These are phyloP conservation scores for Oncorhynchus nerka DNA, from an alignment of 2,113 vertebrate genomes.

Conservation along the genomic window DNA sequence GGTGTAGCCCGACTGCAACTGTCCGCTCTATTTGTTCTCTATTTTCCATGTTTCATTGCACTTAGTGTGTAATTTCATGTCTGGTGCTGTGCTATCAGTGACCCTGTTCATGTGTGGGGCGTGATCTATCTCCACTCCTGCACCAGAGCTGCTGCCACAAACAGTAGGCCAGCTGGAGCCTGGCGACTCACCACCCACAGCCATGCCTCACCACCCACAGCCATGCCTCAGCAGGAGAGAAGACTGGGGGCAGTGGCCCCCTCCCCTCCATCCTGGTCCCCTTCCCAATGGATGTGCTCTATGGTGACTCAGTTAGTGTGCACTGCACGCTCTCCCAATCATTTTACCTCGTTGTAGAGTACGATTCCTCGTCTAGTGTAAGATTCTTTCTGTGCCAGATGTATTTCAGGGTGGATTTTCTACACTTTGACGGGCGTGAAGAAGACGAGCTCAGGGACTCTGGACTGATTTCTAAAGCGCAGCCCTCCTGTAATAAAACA, in stretches of 20 bases:
- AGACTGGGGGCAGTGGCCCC: background rate
- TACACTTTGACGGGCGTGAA: too few relatives aligned
- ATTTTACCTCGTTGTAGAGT: too few relatives aligned
- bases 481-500: too few relatives aligned
- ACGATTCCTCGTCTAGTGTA: too few relatives aligned
- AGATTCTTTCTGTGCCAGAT: too few relatives aligned
- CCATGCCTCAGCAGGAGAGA: background rate
- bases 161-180: constrained; percentile 2
- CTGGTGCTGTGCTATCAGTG: background rate
- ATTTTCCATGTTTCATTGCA: background rate
- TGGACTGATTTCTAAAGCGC: too few relatives aligned
- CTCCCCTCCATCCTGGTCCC: background rate
- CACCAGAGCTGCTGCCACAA: background rate
- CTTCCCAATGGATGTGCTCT: background rate
- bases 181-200: constrained; percentile 8
- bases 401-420: too few relatives aligned
- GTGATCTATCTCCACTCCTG: background rate
- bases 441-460: background rate
- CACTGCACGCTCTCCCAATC: too few relatives aligned
- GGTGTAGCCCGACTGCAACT: background rate
- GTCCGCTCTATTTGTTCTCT: background rate
- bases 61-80: background rate
- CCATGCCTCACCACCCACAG: constrained; percentile 1
- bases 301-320: too few relatives aligned
- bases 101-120: background rate